Conservation (phyloP, 2,113 vertebrate genomes). For the Pterophyllum scalare region DNA sequence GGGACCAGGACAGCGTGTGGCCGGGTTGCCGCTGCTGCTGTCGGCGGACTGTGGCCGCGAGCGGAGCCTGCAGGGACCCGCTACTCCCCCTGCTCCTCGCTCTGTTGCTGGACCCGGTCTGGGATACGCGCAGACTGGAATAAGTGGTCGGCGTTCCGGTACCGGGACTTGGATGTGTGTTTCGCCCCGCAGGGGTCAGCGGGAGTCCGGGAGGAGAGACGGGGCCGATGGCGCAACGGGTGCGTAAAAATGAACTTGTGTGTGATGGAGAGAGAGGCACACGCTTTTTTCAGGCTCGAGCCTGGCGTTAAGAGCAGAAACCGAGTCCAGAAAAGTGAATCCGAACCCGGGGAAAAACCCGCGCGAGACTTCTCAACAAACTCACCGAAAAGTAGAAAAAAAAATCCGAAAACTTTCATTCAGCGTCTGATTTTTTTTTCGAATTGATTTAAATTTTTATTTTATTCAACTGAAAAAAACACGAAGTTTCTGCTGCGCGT, state of each 20-base stretch:
- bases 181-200: slow-evolving; percentile 87
- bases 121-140: slow-evolving; percentile 56
- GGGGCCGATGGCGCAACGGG: slow-evolving; percentile 96
- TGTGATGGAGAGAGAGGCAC: neutral
- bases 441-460: too few relatives aligned
- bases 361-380: neutral
- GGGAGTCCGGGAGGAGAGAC: slow-evolving; percentile 83
- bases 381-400: neutral
- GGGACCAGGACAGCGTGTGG: slow-evolving; percentile 85
- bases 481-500: neutral
- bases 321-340: too few relatives aligned
- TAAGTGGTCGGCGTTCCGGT: slow-evolving; percentile 72
- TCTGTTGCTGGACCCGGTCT: neutral
- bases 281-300: neutral
- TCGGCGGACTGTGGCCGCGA: slow-evolving; percentile 66
- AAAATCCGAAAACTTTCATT: neutral
- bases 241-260: slow-evolving; percentile 82
- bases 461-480: neutral
- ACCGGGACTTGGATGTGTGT: slow-evolving; percentile 83
- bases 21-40: slow-evolving; percentile 28
- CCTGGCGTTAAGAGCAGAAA: neutral
- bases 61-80: neutral
- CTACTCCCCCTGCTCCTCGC: neutral
- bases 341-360: neutral
- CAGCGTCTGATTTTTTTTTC: too few relatives aligned